Evolutionary conservation across 2,797 vertebrate species (phyloP), one percentile per base, ranked within the genome.

Genomic region (Peromyscus nudipes): DNA sequence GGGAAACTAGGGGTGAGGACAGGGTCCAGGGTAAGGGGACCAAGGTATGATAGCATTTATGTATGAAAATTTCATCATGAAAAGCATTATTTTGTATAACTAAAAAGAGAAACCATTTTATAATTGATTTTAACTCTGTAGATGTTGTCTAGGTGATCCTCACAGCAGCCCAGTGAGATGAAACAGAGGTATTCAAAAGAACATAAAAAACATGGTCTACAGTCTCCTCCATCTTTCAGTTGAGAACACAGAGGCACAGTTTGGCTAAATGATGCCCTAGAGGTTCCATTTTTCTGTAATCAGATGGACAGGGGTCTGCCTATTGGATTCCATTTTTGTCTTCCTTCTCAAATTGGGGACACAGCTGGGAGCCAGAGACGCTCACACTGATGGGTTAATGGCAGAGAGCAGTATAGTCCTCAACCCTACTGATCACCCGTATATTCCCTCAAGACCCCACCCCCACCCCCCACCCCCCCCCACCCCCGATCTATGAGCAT

Each of bases 71-170:
- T 19, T 75, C 4, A 76, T 43, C 34, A 76, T 25, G 16, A 73
- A 57, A 89, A 43, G 31, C 27, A 62, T 73, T 75, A 31, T 46
- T 88, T 31, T 46, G 17, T 46, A 34, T 89, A n/a, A 46, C 37
- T 89, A 14, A 76, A 89, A 89, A 64, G 16, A 17, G 31, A 49
- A 75, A 21, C 31, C 29, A 57, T 81, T 76, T 71, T 91, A 85
- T 62, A 62, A 89, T 62, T 69, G 80, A 86, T 25, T 40, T 92
- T 23, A 46, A 82, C 91, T 94, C 49, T 97, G 9, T 46, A 37
- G 25, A 16, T 19, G 13, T 94, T 84, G 12, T 37, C 65, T 84
- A 57, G 71, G 27, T 91, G 81, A 52, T 67, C 57, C 49, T 87
- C 62, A 65, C n/a, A 84, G 14, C n/a, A 81, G 25, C 34, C 55